A percentile compares a stretch with the other conserved stretches of the same genome.
Conservation (phyloP, 2,888 invertebrate genomes). For the Dicycla oo region DNA sequence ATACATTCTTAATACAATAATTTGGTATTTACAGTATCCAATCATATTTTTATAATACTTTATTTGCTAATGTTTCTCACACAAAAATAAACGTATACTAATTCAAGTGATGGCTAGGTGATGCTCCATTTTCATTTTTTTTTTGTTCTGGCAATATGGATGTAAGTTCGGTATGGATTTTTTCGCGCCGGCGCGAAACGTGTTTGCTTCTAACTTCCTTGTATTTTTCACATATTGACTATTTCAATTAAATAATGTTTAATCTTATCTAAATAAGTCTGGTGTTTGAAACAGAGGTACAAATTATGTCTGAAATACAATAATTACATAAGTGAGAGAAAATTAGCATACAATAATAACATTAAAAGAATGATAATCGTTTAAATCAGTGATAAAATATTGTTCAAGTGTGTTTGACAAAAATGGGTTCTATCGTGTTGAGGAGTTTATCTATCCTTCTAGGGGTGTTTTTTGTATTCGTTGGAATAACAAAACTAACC, state of each 20-base stretch:
- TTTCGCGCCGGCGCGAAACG: constrained; percentile 90
- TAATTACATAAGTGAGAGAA: constrained; percentile 53
- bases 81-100: not conserved
- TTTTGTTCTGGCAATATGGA: constrained; percentile 54
- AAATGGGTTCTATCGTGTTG: constrained; percentile 93
- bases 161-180: constrained; percentile 79
- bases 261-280: constrained; percentile 5
- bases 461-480: constrained; percentile 98
- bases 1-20: not conserved
- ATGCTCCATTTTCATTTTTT: constrained; percentile 12
- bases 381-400: constrained; percentile 62
- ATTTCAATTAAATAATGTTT: constrained; percentile 39
- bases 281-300: constrained; percentile 12
- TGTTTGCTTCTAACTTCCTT: constrained; percentile 69
- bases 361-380: constrained; percentile 59
- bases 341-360: constrained; percentile 22
- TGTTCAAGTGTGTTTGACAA: constrained; percentile 63
- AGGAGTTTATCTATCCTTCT: constrained; percentile 97
- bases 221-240: constrained; percentile 43
- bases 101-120: not conserved
- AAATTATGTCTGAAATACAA: constrained; percentile 42
- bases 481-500: constrained; percentile 97
- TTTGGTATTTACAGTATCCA: not conserved
- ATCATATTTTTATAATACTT: not conserved
- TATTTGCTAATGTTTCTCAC: not conserved